Percentiles rank a stretch among this genome's conserved stretches.
Conservation (phyloP, 2,113 vertebrate species). For the Thunnus maccoyii region DNA sequence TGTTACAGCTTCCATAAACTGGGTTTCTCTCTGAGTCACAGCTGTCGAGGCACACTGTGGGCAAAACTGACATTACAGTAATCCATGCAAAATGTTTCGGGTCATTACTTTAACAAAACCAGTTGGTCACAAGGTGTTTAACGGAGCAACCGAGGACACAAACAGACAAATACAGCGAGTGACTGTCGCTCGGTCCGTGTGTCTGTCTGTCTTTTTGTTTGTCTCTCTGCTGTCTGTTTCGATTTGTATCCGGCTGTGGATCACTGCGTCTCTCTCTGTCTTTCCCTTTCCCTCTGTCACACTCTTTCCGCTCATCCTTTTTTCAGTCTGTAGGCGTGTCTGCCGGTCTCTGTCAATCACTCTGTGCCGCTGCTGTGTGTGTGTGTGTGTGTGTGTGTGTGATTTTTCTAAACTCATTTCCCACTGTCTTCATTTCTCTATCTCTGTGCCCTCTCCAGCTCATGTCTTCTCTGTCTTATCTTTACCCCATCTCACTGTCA, state of each 20-base stretch:
- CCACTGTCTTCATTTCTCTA: conserved; percentile 50
- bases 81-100: conserved; percentile 31
- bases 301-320: conserved; percentile 66
- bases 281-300: conserved; percentile 48
- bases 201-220: conserved; percentile 57
- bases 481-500: conserved; percentile 61
- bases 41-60: conserved; percentile 24
- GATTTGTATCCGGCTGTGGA: conserved; percentile 64
- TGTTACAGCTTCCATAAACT: background rate
- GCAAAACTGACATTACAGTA: conserved; percentile 23
- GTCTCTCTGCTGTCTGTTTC: conserved; percentile 67
- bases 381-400: conserved; percentile 25
- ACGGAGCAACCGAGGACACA: conserved; percentile 53
- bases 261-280: conserved; percentile 57
- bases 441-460: conserved; percentile 57
- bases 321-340: conserved; percentile 72
- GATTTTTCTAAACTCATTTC: conserved; percentile 47
- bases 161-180: conserved; percentile 52
- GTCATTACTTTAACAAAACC: conserved; percentile 39
- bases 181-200: conserved; percentile 44
- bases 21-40: conserved; percentile 30
- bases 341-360: conserved; percentile 72
- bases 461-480: conserved; percentile 50
- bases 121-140: conserved; percentile 35
- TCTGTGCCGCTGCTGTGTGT: conserved; percentile 12